Evolutionary conservation across 2,113 vertebrate species (phyloP), one percentile per base, ranked within the genome.

Genomic region (Microtus pennsylvanicus): DNA sequence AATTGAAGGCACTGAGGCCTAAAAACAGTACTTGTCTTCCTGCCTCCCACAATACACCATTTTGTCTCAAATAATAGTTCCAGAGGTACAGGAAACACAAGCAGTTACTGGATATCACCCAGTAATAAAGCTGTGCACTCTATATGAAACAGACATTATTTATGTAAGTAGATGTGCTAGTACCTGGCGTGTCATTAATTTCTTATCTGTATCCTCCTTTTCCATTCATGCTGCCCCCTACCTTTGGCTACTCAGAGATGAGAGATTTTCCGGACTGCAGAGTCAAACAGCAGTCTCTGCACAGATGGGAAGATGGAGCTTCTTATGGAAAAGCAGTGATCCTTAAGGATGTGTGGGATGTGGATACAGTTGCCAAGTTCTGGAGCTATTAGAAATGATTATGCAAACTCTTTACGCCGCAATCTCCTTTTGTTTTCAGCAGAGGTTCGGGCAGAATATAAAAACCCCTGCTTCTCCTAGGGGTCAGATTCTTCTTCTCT

Each of bases 61-160:
- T 91, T 89, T 21, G 91, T 91, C 80, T 80, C 47, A 76, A 33
- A 30, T 69, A 95, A 75, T 50, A 28, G 17, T 83, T 96, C 69
- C 61, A 92, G 38, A 94, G 16, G 21, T 30, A n/a, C 17, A 14
- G 42, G 50, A 63, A 38, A 82, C 30, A 75, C 24, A 95, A n/a
- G 85, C 88, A 69, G 85, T 69, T 63, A 90, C 24, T 21, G 22
- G 47, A 61, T 33, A 77, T 92, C 19, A 92, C 80, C 19, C 58
- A 88, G 42, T 42, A 93, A 28, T 47, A 88, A 88, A 74, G 28
- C 33, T 45, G 12, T 94, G 10, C 26, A 63, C 1, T 30, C 3
- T 26, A 2, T 72, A 5, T 77, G 75, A 52, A 94, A 47, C 30
- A 10, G 33, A 93, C 96, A n/a, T 72, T 52, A 33, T 45, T 38